Base-by-base conservation (phyloP, 2,113 vertebrate genomes). In the Myotis lucifugus region DNA sequence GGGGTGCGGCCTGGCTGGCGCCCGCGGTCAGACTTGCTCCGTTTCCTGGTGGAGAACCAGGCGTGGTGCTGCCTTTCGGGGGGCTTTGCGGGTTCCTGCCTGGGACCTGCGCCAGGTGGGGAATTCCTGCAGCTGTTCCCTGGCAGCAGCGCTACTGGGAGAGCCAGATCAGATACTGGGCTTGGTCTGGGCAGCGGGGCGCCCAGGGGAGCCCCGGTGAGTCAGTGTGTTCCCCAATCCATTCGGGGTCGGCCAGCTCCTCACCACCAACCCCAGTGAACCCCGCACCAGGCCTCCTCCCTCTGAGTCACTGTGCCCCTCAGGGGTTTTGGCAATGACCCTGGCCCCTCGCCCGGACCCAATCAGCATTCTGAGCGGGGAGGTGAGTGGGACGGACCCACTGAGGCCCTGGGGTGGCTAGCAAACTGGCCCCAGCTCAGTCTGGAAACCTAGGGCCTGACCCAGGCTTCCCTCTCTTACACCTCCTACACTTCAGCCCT, bases 81-180 rank as follows among this genome's bases (percentile, higher is more conserved):
- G 86, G 88, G 54, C 67, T 88, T 50, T 69, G 85, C 10, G 90
- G n/a, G 61, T 29, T 92, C 73, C 82, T 85, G 91, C 81, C 91
- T 0, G 0, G 66, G 85, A 56, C 83, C 77, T 73, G 50, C 56
- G 69, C 91, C 59, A 70, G 82, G 29, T n/a, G 83, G 90, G 94
- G 88, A 74, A 81, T 70, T 86, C 85, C 73, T 70, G 42, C 52
- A 40, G 5, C 54, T 66, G 69, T 56, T 69, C 85, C 74, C 76
- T 81, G 93, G 89, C 91, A 78, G 48, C 85, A 1, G 79, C 79
- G 6, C 32, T 4, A 0, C 19, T 2, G 21, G 40, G 52, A 27
- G 66, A 48, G 96, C 96, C 96, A 96, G 85, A 96, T 95, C 95
- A 95, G 96, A 94, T 92, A 78, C 6, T 0, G 13, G 42, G n/a